A percentile compares a stretch with the other conserved stretches of the same genome.
phyloP scores from a whole-genome alignment of 2,113 vertebrate species.

The Melanerpes formicivorus region DNA sequence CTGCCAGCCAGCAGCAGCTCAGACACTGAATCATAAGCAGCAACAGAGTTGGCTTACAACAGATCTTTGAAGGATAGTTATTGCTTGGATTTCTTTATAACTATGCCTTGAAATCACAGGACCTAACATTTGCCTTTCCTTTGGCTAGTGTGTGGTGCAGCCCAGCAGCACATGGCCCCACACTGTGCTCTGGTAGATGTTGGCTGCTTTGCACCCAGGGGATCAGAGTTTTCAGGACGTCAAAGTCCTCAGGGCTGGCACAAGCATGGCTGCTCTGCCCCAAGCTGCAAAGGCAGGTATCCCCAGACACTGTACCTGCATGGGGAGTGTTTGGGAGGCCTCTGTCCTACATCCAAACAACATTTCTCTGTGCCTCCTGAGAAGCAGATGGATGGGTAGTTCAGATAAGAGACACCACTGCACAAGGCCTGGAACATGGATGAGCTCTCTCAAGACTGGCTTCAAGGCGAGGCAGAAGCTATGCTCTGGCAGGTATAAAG shows the following conservation, averaged over 20 bases:
- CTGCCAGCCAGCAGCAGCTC: background rate
- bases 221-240: fast-evolving
- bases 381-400: background rate
- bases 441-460: background rate
- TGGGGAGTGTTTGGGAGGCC: background rate
- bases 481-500: background rate
- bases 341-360: background rate
- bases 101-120: fast-evolving
- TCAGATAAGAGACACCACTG: fast-evolving
- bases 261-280: background rate
- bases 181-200: background rate
- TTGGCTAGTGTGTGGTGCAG: fast-evolving
- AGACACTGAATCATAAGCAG: background rate
- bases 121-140: background rate
- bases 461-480: background rate
- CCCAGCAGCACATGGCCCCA: fast-evolving
- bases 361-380: background rate
- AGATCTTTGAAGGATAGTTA: background rate
- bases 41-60: background rate
- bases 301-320: background rate
- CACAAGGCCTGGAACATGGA: fast-evolving
- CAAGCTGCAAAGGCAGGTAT: background rate
- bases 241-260: background rate
- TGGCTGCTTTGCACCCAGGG: background rate
- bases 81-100: background rate